A percentile compares a stretch with the other conserved stretches of the same genome.
Evolutionary conservation across 2,888 invertebrate species (phyloP).

Genomic region (Diplolepis rosae): DNA sequence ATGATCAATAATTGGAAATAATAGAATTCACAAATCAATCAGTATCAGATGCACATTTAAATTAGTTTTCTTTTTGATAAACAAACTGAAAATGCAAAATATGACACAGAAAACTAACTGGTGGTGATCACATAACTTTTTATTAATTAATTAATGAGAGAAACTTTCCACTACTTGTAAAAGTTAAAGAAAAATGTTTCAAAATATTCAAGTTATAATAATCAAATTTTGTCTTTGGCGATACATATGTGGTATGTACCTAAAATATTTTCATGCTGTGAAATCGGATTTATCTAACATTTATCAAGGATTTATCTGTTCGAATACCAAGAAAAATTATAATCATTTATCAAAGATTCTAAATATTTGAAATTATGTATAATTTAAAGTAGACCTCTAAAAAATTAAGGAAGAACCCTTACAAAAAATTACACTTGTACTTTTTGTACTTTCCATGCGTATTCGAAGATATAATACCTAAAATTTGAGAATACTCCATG

Average conservation of each 20-base stretch:
- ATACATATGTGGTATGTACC: too few relatives aligned
- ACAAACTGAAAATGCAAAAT: background rate
- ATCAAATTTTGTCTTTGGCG: conserved; percentile 20
- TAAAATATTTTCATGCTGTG: conserved; percentile 9
- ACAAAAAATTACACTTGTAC: too few relatives aligned
- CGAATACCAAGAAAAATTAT: background rate
- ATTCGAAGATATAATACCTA: too few relatives aligned
- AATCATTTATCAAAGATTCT: too few relatives aligned
- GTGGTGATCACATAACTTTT: background rate
- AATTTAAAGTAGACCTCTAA: too few relatives aligned
- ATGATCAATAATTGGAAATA: background rate
- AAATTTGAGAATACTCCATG: too few relatives aligned
- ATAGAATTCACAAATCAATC: background rate
- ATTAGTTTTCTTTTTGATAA: background rate
- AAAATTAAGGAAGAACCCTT: too few relatives aligned
- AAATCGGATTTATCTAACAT: background rate
- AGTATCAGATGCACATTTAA: background rate
- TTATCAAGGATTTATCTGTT: background rate
- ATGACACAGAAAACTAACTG: background rate
- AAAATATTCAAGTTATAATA: conserved; percentile 1
- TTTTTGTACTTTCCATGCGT: too few relatives aligned
- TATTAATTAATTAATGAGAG: background rate
- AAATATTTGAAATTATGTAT: too few relatives aligned
- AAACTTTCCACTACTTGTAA: too few relatives aligned
- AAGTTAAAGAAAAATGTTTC: background rate